Base-by-base conservation (phyloP, 2,888 invertebrate species). In the Chymomyza amoena region DNA sequence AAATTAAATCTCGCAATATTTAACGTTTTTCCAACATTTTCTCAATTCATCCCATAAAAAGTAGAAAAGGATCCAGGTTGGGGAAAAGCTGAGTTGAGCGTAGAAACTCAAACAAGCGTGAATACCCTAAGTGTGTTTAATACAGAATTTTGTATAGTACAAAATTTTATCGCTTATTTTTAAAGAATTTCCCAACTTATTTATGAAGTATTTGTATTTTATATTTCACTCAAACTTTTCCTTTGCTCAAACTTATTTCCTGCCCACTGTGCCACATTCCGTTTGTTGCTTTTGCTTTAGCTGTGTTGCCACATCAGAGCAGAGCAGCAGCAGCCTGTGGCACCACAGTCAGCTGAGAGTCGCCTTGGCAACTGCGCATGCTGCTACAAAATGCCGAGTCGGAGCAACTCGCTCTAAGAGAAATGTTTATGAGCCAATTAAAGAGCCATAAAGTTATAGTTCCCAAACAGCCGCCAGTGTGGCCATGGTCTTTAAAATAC, bases 401-500 rank as follows among this genome's bases (percentile, higher is more conserved):
- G 7, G 13, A 45, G 13, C 39, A 13, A 45, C 25, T 25, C 57
- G 20, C 50, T 54, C 32, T 62, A 74, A 74, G 74, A 74, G 74
- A 74, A 54, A 67, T 52, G 20, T 57, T 57, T 25, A 57, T 28
- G 39, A 9, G 57, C 28, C 54, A 54, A 9, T 20, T 61, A 57
- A 83, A 85, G 83, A 85, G 83, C 69, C 80, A 72, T 78, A 74
- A 69, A 76, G 72, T 61, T 72, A 68, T 81, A 79, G 81, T 78
- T 79, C 9, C 20, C 18, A 20, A 20, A 7, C 54, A 54, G 16
- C 16, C 7, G 16, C 16, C 7, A 54, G 15, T 54, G 15, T 16
- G 15, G 54, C 54, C 54, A 54, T 54, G 16, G 54, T n/a, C 54
- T 54, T 54, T 54, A 54, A 54, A 16, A 54, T 54, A 54, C 6